phyloP scores from a whole-genome alignment of 2,797 vertebrate genomes.

The Dallia pectoralis region DNA sequence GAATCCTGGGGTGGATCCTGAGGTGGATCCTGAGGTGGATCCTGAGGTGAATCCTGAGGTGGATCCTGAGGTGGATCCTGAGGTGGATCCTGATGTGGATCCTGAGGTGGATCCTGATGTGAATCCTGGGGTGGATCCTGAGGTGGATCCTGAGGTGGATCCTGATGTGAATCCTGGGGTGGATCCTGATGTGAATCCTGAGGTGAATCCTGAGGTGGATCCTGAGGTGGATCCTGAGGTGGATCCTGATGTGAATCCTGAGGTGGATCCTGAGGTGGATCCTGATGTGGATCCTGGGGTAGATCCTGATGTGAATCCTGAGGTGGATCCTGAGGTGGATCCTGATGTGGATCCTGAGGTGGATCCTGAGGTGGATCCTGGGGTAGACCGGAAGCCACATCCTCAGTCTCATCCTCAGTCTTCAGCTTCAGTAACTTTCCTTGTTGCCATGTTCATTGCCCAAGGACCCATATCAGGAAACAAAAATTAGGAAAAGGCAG shows the following conservation, averaged over 20 bases:
- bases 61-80: constrained; percentile 44
- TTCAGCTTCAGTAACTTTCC: constrained; percentile 48
- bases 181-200: constrained; percentile 51
- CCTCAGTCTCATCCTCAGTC: constrained; percentile 48
- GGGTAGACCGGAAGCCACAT: constrained; percentile 59
- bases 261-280: constrained; percentile 61
- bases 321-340: constrained; percentile 46
- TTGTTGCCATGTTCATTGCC: constrained; percentile 27
- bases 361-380: constrained; percentile 51
- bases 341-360: constrained; percentile 57
- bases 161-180: constrained; percentile 71
- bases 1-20: no score
- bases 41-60: constrained; percentile 48
- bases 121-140: constrained; percentile 66
- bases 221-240: no score
- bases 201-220: constrained; percentile 37
- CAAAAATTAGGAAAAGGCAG: constrained; percentile 47
- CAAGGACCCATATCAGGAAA: constrained; percentile 43
- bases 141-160: constrained; percentile 48
- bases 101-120: no score
- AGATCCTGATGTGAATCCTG: no score
- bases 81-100: constrained; percentile 64
- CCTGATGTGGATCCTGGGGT: no score
- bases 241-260: constrained; percentile 63
- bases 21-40: constrained; percentile 64